Conservation (phyloP, 1,140 invertebrate species). For the Papilio helenus region DNA sequence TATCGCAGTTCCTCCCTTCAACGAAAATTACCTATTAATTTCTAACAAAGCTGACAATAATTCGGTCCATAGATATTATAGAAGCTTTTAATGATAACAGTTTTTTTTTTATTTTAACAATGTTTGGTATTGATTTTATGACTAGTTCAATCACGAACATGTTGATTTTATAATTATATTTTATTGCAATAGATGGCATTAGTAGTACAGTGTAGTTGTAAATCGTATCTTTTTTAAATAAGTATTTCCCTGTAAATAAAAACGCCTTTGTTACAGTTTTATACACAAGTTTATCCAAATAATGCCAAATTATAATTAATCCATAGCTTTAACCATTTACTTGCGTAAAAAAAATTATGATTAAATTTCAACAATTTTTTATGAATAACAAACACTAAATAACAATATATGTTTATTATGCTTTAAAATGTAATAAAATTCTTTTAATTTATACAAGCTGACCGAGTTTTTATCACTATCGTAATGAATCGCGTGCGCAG, state of each 20-base stretch:
- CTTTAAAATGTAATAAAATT: background rate
- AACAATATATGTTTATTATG: background rate
- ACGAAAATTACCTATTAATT: constrained; percentile 37
- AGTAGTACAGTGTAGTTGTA: too few relatives aligned
- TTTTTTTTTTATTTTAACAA: background rate
- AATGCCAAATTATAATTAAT: background rate
- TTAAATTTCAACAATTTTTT: background rate
- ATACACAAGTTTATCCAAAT: too few relatives aligned
- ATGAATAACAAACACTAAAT: background rate
- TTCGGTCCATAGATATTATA: background rate
- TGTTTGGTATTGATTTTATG: background rate
- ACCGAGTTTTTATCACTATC: constrained; percentile 1
- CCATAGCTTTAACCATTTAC: background rate
- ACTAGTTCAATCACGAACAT: background rate
- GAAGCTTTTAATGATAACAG: background rate
- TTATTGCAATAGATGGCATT: background rate
- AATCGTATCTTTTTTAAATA: too few relatives aligned
- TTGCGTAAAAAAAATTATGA: background rate
- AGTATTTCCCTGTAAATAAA: too few relatives aligned
- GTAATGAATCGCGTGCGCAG: background rate
- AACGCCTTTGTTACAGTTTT: too few relatives aligned
- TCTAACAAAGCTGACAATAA: constrained; percentile 26
- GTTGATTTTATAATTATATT: background rate
- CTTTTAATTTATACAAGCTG: background rate
- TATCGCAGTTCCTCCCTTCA: constrained; percentile 34